Base-by-base conservation (phyloP, 2,797 vertebrate genomes). In the Lacerta viridis region DNA sequence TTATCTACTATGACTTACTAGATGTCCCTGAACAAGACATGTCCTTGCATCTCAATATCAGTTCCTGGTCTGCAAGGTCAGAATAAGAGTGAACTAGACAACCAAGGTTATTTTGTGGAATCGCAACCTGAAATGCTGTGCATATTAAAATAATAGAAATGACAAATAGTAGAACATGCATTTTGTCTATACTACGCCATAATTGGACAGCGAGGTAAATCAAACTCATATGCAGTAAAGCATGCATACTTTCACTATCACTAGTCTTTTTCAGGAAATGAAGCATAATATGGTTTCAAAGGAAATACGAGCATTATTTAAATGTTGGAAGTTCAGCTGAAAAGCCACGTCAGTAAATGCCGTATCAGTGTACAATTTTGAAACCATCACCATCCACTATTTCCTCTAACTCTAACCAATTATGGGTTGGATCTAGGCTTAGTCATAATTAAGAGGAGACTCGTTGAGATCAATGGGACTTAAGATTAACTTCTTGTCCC, bases 311-410 rank as follows among this genome's bases (percentile, higher is more conserved):
- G 94, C 94, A 88, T 83, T 90, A 90, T 94, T 92, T 85, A 95
- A 96, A 95, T 95, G 95, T 96, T 93, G 93, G 91, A 90, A 96
- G 93, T 92, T 93, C 92, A 39, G 50, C 71, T 92, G 93, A 96
- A 93, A 97, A 95, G 94, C 92, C 93, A 93, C 95, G 95, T 87
- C 90, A 97, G 93, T 92, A 96, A 96, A 95, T 92, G 94, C 93
- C 93, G 96, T 92, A 80, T 87, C 93, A 95, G 96, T 90, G 94
- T 83, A 36, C 59, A 84, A 88, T 68, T 88, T 89, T 93, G 93
- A 92, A 92, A 89, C 93, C 95, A 89, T 93, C 91, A 95, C 95
- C 93, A 71, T 90, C 80, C 83, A 91, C 66, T 92, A 90, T 91
- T 86, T 90, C 93, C 89, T 93, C 91, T 15, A 55, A 55, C 3